Conservation (phyloP, 2,113 vertebrate species). For the Vireo altiloquus region DNA sequence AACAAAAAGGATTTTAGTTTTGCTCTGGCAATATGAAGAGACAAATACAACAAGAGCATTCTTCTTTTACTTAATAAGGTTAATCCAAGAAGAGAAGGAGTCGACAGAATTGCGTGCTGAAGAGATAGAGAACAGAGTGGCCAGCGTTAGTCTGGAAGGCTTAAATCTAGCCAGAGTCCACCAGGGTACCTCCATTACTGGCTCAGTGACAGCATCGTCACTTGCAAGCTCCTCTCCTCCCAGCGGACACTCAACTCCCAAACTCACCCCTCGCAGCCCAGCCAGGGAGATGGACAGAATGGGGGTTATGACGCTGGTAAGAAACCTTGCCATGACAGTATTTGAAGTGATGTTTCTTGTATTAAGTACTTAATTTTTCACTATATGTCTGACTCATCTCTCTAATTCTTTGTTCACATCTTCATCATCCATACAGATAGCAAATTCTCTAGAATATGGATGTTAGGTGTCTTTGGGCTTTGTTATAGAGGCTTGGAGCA, state of each 20-base stretch:
- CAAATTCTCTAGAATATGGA: not conserved
- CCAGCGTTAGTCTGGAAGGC: constrained; percentile 95
- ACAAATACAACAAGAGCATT: not conserved
- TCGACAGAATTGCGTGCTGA: constrained; percentile 95
- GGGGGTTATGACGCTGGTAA: constrained; percentile 97
- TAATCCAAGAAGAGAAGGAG: constrained; percentile 99
- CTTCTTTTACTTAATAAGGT: constrained; percentile 66
- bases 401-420: not conserved
- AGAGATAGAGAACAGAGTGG: constrained; percentile 97
- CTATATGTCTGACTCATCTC: not conserved
- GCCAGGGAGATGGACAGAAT: constrained; percentile 96
- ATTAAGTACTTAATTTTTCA: not conserved
- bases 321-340: not conserved
- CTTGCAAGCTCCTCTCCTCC: constrained; percentile 95
- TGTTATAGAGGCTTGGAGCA: not conserved
- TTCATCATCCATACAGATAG: not conserved
- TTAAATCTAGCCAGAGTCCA: constrained; percentile 93
- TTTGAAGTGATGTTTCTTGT: not conserved
- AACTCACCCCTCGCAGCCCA: constrained; percentile 91
- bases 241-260: constrained; percentile 96
- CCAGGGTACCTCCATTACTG: constrained; percentile 90
- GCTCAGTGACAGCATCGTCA: constrained; percentile 93
- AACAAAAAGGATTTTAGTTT: not conserved
- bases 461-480: not conserved
- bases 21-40: not conserved